phyloP scores from a whole-genome alignment of 2,888 invertebrate genomes.

The Molanna angustata region DNA sequence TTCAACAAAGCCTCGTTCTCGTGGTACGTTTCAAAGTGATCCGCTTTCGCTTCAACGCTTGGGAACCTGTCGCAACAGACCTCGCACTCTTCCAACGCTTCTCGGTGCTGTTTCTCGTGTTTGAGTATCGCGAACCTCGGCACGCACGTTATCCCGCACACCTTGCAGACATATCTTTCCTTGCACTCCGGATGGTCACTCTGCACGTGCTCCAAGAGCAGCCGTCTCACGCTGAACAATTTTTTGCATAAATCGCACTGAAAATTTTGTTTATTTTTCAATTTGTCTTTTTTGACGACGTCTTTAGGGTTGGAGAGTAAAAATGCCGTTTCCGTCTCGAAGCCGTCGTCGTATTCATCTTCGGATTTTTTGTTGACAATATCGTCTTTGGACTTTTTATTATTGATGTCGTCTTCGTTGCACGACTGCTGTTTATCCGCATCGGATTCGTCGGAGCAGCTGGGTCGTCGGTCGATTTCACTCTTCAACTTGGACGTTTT shows the following conservation, averaged over 20 bases:
- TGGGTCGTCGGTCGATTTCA: no score
- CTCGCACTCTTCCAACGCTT: not conserved
- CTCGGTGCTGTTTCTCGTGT: not conserved
- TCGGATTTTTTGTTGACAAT: no score
- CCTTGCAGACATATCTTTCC: not conserved
- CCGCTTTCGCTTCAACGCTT: not conserved
- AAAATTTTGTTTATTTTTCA: no score
- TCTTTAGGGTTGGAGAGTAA: no score
- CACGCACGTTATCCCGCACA: not conserved
- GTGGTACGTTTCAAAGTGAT: not conserved
- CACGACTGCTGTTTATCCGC: no score
- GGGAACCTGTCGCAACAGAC: not conserved
- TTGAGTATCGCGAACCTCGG: not conserved
- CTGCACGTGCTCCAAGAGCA: not conserved
- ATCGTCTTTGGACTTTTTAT: not conserved
- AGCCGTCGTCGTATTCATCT: conserved; percentile 13
- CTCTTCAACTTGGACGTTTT: not conserved
- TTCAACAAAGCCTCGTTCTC: not conserved
- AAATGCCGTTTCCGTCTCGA: not conserved
- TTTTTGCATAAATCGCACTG: not conserved
- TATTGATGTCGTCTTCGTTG: conserved; percentile 2
- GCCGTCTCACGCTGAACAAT: not conserved
- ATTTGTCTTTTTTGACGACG: no score
- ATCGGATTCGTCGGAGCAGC: no score
- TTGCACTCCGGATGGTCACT: not conserved